Evolutionary conservation across 1,140 invertebrate genomes (phyloP).

Genomic region (Lethocerus indicus): DNA sequence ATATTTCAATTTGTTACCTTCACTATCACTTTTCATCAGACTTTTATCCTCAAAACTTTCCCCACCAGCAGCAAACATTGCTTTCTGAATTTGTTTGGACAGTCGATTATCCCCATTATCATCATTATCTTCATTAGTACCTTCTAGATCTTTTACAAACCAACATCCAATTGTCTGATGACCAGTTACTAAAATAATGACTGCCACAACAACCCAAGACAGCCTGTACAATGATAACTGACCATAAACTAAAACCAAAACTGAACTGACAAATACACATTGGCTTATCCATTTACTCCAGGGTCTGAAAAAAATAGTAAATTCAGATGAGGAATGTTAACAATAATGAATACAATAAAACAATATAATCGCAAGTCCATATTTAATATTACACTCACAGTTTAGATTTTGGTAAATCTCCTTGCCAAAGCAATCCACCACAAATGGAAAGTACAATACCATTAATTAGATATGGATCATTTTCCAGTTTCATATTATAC

Average conservation of each 20-base stretch:
- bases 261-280: slow-evolving; percentile 5
- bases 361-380: not conserved
- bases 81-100: too few species aligned
- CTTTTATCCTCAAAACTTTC: too few species aligned
- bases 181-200: slow-evolving; percentile 14
- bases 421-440: slow-evolving; percentile 23
- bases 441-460: slow-evolving; percentile 24
- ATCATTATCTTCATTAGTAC: too few species aligned
- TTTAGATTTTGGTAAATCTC: slow-evolving; percentile 22
- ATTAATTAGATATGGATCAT: slow-evolving; percentile 23
- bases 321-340: slow-evolving; percentile 15
- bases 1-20: too few species aligned
- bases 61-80: too few species aligned
- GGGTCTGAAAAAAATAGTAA: slow-evolving; percentile 19
- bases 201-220: slow-evolving; percentile 22
- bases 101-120: too few species aligned
- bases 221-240: slow-evolving; percentile 24
- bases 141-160: too few species aligned
- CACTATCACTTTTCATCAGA: too few species aligned
- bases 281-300: slow-evolving; percentile 8
- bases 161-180: slow-evolving; percentile 11
- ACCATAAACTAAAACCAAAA: slow-evolving; percentile 11
- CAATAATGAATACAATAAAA: not conserved
- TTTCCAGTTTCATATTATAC: slow-evolving; percentile 23
- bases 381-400: slow-evolving; percentile 14